Conservation (phyloP, 92 coral and sea anemone species). For the Palythoa caribaeorum region DNA sequence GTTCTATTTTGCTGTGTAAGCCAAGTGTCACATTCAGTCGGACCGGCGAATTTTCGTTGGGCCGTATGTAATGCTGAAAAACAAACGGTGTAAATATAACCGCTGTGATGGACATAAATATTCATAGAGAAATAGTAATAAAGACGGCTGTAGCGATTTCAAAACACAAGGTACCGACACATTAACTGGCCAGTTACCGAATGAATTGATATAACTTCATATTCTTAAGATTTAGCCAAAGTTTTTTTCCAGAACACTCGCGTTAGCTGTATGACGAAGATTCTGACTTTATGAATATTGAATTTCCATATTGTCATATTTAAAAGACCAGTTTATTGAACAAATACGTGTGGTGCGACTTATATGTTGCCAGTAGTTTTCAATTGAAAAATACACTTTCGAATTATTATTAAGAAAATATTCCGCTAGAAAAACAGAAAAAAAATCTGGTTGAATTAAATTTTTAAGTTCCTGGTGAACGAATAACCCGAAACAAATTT, state of each 20-base stretch:
- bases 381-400: background rate
- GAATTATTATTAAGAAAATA: background rate
- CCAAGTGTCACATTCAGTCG: constrained; percentile 18
- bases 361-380: background rate
- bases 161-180: background rate
- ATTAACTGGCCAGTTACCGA: background rate
- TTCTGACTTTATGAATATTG: constrained; percentile 24
- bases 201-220: background rate
- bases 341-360: background rate
- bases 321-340: constrained; percentile 28
- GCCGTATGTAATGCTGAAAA: constrained; percentile 27
- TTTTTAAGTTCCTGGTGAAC: constrained; percentile 35
- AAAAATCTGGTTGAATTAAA: background rate
- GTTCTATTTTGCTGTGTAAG: constrained; percentile 2
- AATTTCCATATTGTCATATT: constrained; percentile 46
- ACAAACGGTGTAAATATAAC: constrained; percentile 66
- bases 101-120: constrained; percentile 49
- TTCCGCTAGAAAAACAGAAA: background rate
- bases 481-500: background rate
- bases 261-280: constrained; percentile 13
- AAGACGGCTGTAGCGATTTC: constrained; percentile 12
- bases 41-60: constrained; percentile 28
- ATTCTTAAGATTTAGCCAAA: background rate
- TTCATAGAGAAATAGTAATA: constrained; percentile 58
- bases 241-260: constrained; percentile 14